Base-by-base conservation (phyloP, 2,113 vertebrate species). In the Ammodytes marinus region DNA sequence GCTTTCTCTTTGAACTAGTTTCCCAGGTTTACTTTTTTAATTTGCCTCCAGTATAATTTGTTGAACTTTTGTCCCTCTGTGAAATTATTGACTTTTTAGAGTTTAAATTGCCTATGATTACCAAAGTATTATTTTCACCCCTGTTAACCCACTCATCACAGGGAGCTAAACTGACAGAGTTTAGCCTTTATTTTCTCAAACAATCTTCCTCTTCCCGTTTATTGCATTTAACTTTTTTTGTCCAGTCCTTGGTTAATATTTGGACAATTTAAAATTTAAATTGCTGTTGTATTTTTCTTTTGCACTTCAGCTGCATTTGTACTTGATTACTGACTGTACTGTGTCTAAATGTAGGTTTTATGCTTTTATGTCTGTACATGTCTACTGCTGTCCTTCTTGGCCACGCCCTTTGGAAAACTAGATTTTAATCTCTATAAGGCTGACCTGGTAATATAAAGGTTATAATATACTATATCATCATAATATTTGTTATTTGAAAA, bases 101-200 rank as follows among this genome's bases (percentile, higher is more conserved):
- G 82, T 82, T 79, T 90, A 89, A 92, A 90, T 89, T 88, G 86
- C 88, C 84, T 93, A 82, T 92, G 87, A 91, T 92, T 93, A 92
- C 71, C 67, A 85, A 91, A 87, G 86, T 89, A 93, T 91, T 93
- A 91, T 90, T 91, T 90, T 92, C 87, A 91, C 87, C 90, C 88
- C 89, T 90, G 85, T 92, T 93, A 93, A 92, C 89, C 90, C 86
- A 73, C 79, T 91, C 88, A 90, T 92, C 85, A 90, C 63, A 79
- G 74, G 45, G 87, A 81, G 66, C 79, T 49, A 63, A 49, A 27
- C 27, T 27, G 27, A 27, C 27, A 27, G 27, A 27, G 27, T 27
- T 27, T 27, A 27, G 27, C 27, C 27, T 27, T 27, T 27, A 70
- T 40, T 42, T 55, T 58, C 46, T 70, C 59, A 19, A 65, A 35